Evolutionary conservation across 2,113 vertebrate genomes (phyloP).

Genomic region (Phyllopteryx taeniolatus): DNA sequence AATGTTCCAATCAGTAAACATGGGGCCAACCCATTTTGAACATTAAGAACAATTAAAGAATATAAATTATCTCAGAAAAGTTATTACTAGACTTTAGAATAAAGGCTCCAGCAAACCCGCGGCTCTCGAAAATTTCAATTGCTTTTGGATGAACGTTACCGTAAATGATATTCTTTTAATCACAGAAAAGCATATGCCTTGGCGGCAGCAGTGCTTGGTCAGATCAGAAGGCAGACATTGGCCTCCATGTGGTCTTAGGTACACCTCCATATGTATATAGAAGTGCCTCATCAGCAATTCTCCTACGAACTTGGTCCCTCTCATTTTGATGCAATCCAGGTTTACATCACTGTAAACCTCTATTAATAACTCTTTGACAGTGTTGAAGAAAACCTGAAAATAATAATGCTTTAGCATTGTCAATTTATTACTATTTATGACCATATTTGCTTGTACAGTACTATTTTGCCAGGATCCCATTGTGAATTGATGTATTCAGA

Average conservation of each 20-base stretch:
- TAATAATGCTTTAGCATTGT: background rate
- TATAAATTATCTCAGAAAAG: no score
- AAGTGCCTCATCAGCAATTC: background rate
- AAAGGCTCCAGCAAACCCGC: background rate
- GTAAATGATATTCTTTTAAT: background rate
- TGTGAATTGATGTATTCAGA: conserved; percentile 26
- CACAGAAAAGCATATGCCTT: background rate
- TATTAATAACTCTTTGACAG: background rate
- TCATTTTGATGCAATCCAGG: background rate
- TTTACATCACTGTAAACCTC: background rate
- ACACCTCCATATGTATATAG: background rate
- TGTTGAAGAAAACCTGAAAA: background rate
- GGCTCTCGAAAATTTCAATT: background rate
- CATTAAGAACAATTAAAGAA: no score
- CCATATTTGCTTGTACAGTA: background rate
- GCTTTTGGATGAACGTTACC: background rate
- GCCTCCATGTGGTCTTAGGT: background rate
- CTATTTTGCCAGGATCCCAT: background rate
- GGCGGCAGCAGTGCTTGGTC: background rate
- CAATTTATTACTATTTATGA: background rate
- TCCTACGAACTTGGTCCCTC: background rate
- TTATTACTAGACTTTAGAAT: no score
- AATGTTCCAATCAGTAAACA: background rate
- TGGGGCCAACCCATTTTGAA: background rate
- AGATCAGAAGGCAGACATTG: background rate